A percentile compares a stretch with the other conserved stretches of the same genome.
Evolutionary conservation across 2,113 vertebrate genomes (phyloP).

Genomic region (Alexandromys fortis): DNA sequence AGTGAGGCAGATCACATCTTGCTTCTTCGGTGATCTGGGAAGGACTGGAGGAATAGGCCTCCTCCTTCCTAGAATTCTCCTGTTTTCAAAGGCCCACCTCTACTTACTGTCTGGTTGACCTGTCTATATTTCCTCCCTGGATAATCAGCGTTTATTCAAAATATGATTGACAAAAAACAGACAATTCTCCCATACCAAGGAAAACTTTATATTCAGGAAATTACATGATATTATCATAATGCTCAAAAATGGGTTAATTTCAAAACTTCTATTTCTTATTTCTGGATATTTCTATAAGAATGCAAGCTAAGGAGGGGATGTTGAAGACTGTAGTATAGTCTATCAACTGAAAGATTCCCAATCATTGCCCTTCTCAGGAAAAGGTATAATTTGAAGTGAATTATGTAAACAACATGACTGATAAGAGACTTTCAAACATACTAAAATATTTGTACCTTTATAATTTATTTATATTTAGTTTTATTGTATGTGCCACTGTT

Average conservation of each 20-base stretch:
- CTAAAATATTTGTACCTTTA: neutral
- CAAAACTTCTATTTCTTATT: neutral
- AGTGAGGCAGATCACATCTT: too few relatives aligned
- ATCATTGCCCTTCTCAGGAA: neutral
- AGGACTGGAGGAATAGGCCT: too few relatives aligned
- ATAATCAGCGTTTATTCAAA: too few relatives aligned
- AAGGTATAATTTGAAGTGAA: neutral
- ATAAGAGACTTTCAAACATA: neutral
- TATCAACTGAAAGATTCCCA: neutral
- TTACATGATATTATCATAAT: accelerated
- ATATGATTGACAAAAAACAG: too few relatives aligned
- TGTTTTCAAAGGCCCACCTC: too few relatives aligned
- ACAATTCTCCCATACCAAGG: neutral
- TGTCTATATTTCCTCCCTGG: too few relatives aligned
- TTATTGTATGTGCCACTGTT: neutral
- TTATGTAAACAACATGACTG: neutral
- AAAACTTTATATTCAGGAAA: neutral
- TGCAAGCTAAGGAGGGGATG: neutral
- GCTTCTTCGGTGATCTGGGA: too few relatives aligned
- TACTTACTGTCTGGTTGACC: too few relatives aligned
- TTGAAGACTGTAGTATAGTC: neutral
- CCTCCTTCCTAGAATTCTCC: too few relatives aligned
- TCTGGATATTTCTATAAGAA: neutral
- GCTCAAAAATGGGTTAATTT: neutral
- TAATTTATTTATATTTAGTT: neutral